These are phyloP conservation scores for Potorous gilbertii DNA, from an alignment of 2,797 vertebrate genomes.

Conservation along the genomic window DNA sequence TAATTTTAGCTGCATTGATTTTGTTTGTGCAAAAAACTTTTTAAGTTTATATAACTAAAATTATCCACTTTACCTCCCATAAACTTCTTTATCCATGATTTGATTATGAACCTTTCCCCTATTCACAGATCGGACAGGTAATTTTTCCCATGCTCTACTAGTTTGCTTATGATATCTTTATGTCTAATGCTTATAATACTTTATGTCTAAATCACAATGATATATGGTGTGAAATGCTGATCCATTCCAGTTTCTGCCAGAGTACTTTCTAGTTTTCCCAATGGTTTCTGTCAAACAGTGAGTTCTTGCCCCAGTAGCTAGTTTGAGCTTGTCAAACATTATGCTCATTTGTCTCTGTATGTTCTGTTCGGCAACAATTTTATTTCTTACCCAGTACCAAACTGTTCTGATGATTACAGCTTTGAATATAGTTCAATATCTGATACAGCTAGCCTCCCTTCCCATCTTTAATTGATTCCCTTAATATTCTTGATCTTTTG, in stretches of 20 bases:
- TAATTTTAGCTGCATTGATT: background rate
- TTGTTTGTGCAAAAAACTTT: background rate
- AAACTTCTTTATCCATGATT: background rate
- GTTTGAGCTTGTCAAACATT: too few relatives aligned
- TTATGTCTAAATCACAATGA: background rate
- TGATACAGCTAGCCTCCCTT: background rate
- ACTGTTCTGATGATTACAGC: background rate
- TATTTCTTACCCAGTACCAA: background rate
- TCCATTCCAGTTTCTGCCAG: background rate
- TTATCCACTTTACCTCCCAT: background rate
- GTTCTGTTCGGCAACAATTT: background rate
- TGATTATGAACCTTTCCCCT: background rate
- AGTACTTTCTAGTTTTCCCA: too few relatives aligned
- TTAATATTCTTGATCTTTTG: background rate
- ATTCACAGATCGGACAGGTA: background rate
- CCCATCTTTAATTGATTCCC: background rate
- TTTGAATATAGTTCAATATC: background rate
- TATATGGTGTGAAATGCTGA: background rate
- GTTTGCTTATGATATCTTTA: background rate
- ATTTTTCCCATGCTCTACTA: background rate
- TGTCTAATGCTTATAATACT: background rate
- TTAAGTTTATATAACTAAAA: background rate
- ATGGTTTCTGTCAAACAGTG: too few relatives aligned
- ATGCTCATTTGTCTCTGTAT: too few relatives aligned
- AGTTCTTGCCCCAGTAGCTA: too few relatives aligned